These are phyloP conservation scores for Gadus chalcogrammus DNA, from an alignment of 2,113 vertebrate species.

Conservation along the genomic window DNA sequence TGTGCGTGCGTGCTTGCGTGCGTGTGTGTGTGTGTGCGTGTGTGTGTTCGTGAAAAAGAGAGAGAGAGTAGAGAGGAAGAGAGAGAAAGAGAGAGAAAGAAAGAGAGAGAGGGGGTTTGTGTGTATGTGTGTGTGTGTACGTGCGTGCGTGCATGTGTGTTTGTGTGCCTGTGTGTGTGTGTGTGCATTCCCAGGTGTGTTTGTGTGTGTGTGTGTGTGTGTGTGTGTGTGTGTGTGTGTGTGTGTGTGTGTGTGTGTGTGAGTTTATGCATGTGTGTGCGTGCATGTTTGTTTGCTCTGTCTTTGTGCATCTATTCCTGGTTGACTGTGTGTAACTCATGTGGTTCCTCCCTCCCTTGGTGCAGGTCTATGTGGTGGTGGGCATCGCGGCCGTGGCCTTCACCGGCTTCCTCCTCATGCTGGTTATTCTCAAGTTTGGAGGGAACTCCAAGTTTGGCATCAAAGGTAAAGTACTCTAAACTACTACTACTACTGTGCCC, in stretches of 20 bases:
- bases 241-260: too few relatives aligned
- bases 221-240: neutral
- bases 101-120: neutral
- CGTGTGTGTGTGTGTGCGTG: neutral
- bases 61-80: too few relatives aligned
- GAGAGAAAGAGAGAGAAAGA: too few relatives aligned
- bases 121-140: neutral
- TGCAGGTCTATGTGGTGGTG: slow-evolving; percentile 93
- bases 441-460: slow-evolving; percentile 98
- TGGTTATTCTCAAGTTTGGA: slow-evolving; percentile 94
- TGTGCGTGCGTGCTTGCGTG: neutral
- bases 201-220: too few relatives aligned
- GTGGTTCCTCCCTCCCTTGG: slow-evolving; percentile 1
- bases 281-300: neutral
- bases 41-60: too few relatives aligned
- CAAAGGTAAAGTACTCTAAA: slow-evolving; percentile 87
- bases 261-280: neutral
- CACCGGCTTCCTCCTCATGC: slow-evolving; percentile 90
- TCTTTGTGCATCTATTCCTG: neutral
- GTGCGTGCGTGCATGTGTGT: neutral
- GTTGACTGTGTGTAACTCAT: neutral
- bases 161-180: too few relatives aligned
- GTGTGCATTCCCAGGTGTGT: too few relatives aligned
- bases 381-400: slow-evolving; percentile 92
- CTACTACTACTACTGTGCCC: too few relatives aligned